Conservation (phyloP, 2,888 invertebrate species). For the Lomographa bimaculata region DNA sequence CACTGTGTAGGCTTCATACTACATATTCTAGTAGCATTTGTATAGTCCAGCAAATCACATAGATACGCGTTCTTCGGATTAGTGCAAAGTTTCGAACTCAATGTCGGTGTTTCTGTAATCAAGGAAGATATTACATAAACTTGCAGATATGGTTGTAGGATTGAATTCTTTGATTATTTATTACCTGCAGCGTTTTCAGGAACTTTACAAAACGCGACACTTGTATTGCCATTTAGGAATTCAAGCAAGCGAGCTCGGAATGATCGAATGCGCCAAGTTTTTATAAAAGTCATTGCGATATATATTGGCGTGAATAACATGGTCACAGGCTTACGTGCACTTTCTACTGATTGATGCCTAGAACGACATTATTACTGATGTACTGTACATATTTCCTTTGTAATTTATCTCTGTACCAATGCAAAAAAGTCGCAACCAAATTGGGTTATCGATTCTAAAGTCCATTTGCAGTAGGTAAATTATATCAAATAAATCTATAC, state of each 20-base stretch:
- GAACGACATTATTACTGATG: too few relatives aligned
- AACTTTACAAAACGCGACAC: conserved; percentile 85
- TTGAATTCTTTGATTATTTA: not conserved
- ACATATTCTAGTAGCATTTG: conserved; percentile 73
- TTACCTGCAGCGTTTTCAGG: conserved; percentile 79
- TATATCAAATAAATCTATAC: conserved; percentile 19
- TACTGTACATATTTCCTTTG: conserved; percentile 9
- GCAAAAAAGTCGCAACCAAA: conserved; percentile 33
- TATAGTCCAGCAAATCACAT: conserved; percentile 84
- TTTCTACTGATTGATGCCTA: conserved; percentile 7
- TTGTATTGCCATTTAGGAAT: conserved; percentile 82
- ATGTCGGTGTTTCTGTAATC: conserved; percentile 71
- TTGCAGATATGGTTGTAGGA: not conserved
- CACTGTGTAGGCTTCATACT: conserved; percentile 76
- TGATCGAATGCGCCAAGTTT: conserved; percentile 90
- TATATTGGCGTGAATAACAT: conserved; percentile 93
- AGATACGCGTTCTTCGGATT: conserved; percentile 83
- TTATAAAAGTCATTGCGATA: conserved; percentile 92
- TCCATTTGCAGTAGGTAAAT: conserved; percentile 46
- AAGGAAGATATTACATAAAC: conserved; percentile 19
- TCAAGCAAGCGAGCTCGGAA: conserved; percentile 87
- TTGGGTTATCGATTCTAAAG: conserved; percentile 77
- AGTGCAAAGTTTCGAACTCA: conserved; percentile 80
- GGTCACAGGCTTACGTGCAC: conserved; percentile 31
- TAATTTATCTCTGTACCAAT: conserved; percentile 28